phyloP scores from a whole-genome alignment of 2,797 vertebrate species.

The Gymnodraco acuticeps region DNA sequence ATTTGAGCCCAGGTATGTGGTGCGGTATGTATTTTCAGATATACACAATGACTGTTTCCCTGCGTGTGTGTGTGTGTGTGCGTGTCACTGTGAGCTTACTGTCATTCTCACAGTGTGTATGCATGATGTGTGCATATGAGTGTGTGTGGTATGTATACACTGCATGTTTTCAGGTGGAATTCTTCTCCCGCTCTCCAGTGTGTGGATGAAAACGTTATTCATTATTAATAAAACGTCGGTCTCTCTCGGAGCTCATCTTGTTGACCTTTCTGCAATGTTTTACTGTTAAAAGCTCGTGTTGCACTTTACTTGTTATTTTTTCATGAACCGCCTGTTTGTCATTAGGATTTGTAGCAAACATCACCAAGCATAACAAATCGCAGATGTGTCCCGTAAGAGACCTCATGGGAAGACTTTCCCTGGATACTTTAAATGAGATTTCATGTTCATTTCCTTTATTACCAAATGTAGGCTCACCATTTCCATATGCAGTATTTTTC shows the following conservation, averaged over 20 bases:
- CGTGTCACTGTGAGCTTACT: neutral
- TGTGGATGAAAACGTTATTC: slow-evolving; percentile 68
- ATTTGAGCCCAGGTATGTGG: slow-evolving; percentile 31
- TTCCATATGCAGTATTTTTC: neutral
- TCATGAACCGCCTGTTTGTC: slow-evolving; percentile 78
- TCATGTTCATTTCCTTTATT: slow-evolving; percentile 47
- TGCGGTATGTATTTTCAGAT: slow-evolving; percentile 3
- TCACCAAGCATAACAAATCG: slow-evolving; percentile 68
- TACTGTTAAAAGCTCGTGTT: slow-evolving; percentile 79
- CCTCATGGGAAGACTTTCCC: slow-evolving; percentile 44
- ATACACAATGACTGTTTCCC: neutral
- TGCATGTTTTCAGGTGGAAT: slow-evolving; percentile 58
- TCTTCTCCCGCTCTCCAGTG: slow-evolving; percentile 52
- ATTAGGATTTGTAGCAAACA: slow-evolving; percentile 58
- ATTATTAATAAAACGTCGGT: slow-evolving; percentile 77
- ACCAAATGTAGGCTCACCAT: slow-evolving; percentile 24
- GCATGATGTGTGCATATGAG: slow-evolving; percentile 12
- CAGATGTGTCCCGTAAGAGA: slow-evolving; percentile 45
- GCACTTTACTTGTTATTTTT: slow-evolving; percentile 80
- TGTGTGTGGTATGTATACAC: slow-evolving; percentile 19
- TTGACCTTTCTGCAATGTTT: slow-evolving; percentile 79
- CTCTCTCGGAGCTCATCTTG: slow-evolving; percentile 51
- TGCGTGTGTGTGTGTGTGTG: neutral
- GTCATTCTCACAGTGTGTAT: neutral
- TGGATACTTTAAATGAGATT: slow-evolving; percentile 22